These are phyloP conservation scores for Lypha dubia DNA, from an alignment of 2,888 invertebrate species.

Conservation along the genomic window DNA sequence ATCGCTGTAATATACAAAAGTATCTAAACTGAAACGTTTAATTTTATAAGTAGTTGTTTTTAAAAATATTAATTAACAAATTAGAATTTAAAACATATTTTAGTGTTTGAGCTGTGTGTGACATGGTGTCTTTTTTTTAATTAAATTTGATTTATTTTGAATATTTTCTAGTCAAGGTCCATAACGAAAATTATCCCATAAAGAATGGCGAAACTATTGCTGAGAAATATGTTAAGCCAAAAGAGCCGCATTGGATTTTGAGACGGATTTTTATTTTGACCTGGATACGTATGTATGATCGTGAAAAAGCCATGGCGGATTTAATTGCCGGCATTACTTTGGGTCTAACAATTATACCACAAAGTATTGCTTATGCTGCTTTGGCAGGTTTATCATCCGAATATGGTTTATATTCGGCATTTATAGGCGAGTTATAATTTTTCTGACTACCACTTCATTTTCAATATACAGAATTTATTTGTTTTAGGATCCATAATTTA, in stretches of 20 bases:
- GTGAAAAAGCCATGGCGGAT: slow-evolving; percentile 89
- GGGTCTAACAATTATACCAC: slow-evolving; percentile 95
- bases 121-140: no score
- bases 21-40: slow-evolving; percentile 7
- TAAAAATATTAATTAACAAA: background rate
- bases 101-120: background rate
- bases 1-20: slow-evolving; percentile 59
- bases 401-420: slow-evolving; percentile 96
- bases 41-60: background rate
- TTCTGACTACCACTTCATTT: background rate
- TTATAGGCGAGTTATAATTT: slow-evolving; percentile 86
- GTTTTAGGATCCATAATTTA: slow-evolving; percentile 91
- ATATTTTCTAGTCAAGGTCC: slow-evolving; percentile 60
- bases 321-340: slow-evolving; percentile 94
- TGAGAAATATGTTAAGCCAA: slow-evolving; percentile 76
- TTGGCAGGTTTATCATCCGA: slow-evolving; percentile 93
- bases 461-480: background rate
- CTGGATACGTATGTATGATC: slow-evolving; percentile 89
- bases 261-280: slow-evolving; percentile 85
- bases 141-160: background rate
- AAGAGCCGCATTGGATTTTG: slow-evolving; percentile 77
- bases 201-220: slow-evolving; percentile 75
- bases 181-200: slow-evolving; percentile 72
- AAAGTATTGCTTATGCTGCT: slow-evolving; percentile 95
- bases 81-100: background rate